Conservation (phyloP, 2,797 vertebrate genomes). For the Enteromius treurensis region DNA sequence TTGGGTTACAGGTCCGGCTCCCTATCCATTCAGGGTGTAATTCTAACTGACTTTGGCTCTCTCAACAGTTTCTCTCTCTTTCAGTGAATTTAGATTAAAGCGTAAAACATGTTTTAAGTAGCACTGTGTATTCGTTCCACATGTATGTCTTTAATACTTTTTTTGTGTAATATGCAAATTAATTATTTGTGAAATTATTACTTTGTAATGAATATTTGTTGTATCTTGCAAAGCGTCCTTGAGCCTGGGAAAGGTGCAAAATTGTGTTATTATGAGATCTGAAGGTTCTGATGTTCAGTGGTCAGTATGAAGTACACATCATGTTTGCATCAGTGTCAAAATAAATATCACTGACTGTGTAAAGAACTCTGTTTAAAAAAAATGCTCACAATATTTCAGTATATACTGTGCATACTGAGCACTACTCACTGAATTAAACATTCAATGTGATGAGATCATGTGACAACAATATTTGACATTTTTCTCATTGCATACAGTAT, state of each 20-base stretch:
- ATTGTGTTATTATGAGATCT: neutral
- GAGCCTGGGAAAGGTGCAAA: too few relatives aligned
- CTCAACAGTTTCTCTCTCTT: neutral
- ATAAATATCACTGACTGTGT: neutral
- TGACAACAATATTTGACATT: neutral
- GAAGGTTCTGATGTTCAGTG: neutral
- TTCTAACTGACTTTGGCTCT: neutral
- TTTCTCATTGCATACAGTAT: neutral
- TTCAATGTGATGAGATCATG: neutral
- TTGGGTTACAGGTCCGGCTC: too few relatives aligned
- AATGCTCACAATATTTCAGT: neutral
- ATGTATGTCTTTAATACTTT: too few relatives aligned
- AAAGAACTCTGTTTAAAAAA: neutral
- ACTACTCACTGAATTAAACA: neutral
- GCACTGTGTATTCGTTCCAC: neutral
- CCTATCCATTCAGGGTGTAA: neutral
- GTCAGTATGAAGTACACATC: neutral
- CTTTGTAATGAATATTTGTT: too few relatives aligned
- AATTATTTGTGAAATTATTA: too few relatives aligned
- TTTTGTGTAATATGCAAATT: neutral
- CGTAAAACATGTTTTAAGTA: neutral
- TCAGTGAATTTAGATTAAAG: neutral
- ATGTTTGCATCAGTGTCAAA: neutral
- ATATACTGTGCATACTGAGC: neutral
- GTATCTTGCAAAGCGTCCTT: too few relatives aligned